These are phyloP conservation scores for Anguilla megastoma DNA, from an alignment of 2,797 vertebrate genomes.

Conservation along the genomic window DNA sequence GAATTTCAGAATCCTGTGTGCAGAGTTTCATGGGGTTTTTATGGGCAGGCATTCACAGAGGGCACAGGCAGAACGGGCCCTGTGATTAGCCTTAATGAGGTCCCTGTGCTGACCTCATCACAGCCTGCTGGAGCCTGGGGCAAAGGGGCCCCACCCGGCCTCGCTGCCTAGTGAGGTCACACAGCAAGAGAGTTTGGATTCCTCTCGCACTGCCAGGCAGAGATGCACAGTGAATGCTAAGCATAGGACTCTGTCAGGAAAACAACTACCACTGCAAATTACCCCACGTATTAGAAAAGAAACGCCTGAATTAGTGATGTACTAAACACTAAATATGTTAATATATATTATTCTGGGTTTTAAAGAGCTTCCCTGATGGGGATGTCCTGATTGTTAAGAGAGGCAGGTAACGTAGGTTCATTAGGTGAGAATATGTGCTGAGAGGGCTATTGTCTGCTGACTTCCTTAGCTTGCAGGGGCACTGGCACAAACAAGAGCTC, in stretches of 20 bases:
- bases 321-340: neutral
- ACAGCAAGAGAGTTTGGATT: constrained; percentile 39
- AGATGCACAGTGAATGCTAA: constrained; percentile 43
- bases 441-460: neutral
- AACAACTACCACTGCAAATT: neutral
- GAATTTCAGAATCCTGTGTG: neutral
- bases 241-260: constrained; percentile 30
- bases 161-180: constrained; percentile 47
- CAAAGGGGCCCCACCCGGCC: constrained; percentile 37
- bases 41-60: constrained; percentile 30
- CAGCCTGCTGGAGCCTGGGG: constrained; percentile 37
- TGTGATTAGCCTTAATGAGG: constrained; percentile 61
- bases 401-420: neutral
- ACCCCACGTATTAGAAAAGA: neutral
- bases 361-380: neutral
- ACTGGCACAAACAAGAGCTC: neutral
- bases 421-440: neutral
- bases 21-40: neutral
- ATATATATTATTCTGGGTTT: too few relatives aligned
- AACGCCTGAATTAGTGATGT: too few relatives aligned
- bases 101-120: constrained; percentile 46
- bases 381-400: neutral
- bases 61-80: constrained; percentile 46
- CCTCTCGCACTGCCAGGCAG: constrained; percentile 34
- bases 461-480: neutral